A percentile compares a stretch with the other conserved stretches of the same genome.
Evolutionary conservation across 2,797 vertebrate species (phyloP).

Genomic region (Podarcis lilfordi): DNA sequence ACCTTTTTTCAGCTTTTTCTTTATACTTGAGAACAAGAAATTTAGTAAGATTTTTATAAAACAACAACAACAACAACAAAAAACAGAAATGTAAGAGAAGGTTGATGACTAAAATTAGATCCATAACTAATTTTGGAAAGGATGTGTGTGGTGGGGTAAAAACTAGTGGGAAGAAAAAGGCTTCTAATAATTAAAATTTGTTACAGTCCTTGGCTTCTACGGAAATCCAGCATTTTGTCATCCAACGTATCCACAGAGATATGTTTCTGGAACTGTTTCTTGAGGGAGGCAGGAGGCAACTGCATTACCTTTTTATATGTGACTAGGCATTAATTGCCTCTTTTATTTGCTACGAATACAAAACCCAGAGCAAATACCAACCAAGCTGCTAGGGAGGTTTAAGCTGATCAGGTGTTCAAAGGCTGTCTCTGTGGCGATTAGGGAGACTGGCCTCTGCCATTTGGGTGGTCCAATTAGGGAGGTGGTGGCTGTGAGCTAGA

Average conservation of each 20-base stretch:
- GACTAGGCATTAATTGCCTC: neutral
- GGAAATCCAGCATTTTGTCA: neutral
- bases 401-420: neutral
- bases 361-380: neutral
- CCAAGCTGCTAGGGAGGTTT: neutral
- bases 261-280: neutral
- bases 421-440: slow-evolving; percentile 4
- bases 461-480: neutral
- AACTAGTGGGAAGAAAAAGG: neutral
- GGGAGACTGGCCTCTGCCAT: neutral
- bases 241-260: slow-evolving; percentile 1
- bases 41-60: no score
- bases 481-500: neutral
- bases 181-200: no score
- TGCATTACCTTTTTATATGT: neutral
- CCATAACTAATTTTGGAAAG: neutral
- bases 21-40: no score
- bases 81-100: neutral
- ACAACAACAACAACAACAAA: no score
- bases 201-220: no score
- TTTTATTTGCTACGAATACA: slow-evolving; percentile 2
- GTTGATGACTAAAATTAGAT: neutral
- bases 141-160: no score
- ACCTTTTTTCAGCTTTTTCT: no score
- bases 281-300: neutral